Evolutionary conservation across 2,888 invertebrate species (phyloP).

Genomic region (Alloscopus bannaensis): DNA sequence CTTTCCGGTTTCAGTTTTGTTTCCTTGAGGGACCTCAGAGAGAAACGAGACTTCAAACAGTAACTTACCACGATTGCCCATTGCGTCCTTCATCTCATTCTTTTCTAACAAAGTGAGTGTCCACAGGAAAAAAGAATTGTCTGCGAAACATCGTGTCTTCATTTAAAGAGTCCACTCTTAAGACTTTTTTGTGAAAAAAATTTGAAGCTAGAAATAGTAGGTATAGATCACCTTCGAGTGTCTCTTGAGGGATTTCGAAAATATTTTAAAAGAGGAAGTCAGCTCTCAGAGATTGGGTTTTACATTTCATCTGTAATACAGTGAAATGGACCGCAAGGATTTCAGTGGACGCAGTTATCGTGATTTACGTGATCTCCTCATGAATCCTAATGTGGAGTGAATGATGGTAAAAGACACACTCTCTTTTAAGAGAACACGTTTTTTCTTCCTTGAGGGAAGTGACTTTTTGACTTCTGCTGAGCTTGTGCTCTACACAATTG

Average conservation of each 20-base stretch:
- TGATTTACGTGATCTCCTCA: conserved; percentile 36
- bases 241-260: conserved; percentile 32
- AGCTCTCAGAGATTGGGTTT: conserved; percentile 12
- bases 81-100: conserved; percentile 41
- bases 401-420: too few species aligned
- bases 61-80: background rate
- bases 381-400: conserved; percentile 27
- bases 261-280: conserved; percentile 38
- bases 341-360: conserved; percentile 30
- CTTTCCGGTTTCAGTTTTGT: conserved; percentile 30
- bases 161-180: conserved; percentile 28
- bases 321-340: conserved; percentile 44
- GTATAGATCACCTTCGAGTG: conserved; percentile 14
- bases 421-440: too few species aligned
- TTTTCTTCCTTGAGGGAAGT: background rate
- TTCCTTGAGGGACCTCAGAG: conserved; percentile 19
- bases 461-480: conserved; percentile 7
- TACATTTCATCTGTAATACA: conserved; percentile 34
- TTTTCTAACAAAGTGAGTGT: conserved; percentile 16
- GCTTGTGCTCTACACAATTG: conserved; percentile 7
- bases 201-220: conserved; percentile 10
- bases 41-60: conserved; percentile 21
- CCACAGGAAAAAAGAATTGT: conserved; percentile 42
- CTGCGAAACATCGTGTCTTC: conserved; percentile 15
- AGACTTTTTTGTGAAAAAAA: conserved; percentile 24